phyloP scores from a whole-genome alignment of 2,888 invertebrate species.

The Clostera curtula region DNA sequence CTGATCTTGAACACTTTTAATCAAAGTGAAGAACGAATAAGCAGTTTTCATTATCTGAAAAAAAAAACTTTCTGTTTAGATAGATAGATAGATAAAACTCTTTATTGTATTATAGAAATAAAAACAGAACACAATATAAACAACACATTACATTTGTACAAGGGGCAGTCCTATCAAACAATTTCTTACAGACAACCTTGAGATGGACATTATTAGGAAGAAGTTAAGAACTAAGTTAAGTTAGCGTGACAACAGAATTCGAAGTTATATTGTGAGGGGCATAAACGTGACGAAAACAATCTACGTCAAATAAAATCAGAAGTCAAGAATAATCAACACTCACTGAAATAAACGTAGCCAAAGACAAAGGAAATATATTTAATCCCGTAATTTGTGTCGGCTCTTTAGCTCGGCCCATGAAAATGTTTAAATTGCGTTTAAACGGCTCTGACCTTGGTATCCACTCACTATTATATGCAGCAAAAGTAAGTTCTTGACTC shows the following conservation, averaged over 20 bases:
- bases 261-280: no score
- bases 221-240: no score
- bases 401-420: slow-evolving; percentile 37
- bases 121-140: no score
- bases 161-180: no score
- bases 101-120: no score
- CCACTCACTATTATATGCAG: slow-evolving; percentile 51
- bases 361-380: slow-evolving; percentile 43
- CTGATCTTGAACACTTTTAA: slow-evolving; percentile 35
- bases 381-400: slow-evolving; percentile 38
- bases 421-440: slow-evolving; percentile 37
- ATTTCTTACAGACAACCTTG: no score
- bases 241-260: no score
- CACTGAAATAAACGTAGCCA: slow-evolving; percentile 45
- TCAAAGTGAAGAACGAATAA: slow-evolving; percentile 52
- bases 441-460: slow-evolving; percentile 36
- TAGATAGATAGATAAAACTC: no score
- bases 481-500: slow-evolving; percentile 38
- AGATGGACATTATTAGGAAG: no score
- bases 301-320: background rate
- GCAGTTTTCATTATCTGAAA: slow-evolving; percentile 55
- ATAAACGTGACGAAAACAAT: no score
- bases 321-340: slow-evolving; percentile 6
- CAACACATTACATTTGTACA: no score
- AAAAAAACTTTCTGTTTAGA: slow-evolving; percentile 2